These are phyloP conservation scores for Globicephala melas DNA, from an alignment of 2,113 vertebrate genomes.

Conservation along the genomic window DNA sequence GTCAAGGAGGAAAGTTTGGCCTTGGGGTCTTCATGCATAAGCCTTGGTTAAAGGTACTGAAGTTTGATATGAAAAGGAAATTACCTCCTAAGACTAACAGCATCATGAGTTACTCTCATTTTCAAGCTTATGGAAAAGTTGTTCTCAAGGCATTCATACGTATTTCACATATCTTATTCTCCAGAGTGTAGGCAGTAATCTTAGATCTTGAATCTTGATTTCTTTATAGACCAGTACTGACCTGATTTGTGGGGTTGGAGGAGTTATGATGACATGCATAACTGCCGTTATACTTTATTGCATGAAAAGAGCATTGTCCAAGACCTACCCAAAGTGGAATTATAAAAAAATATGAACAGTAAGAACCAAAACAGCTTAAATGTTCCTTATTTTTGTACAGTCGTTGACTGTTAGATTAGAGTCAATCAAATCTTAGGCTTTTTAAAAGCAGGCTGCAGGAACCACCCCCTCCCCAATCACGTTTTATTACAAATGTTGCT, in stretches of 20 bases:
- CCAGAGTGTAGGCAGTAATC: conserved; percentile 13
- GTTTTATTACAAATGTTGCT: not conserved
- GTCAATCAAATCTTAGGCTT: not conserved
- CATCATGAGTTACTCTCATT: conserved; percentile 63
- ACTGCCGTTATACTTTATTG: conserved; percentile 35
- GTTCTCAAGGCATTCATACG: conserved; percentile 53
- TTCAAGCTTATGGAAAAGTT: conserved; percentile 59
- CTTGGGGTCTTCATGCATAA: conserved; percentile 28
- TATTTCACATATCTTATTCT: conserved; percentile 44
- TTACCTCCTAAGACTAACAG: conserved; percentile 44
- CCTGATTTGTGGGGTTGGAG: conserved; percentile 34
- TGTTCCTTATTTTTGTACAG: not conserved
- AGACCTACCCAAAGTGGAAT: not conserved
- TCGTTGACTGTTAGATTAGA: not conserved
- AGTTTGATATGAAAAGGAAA: conserved; percentile 57
- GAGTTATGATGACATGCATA: not conserved
- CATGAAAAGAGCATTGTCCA: conserved; percentile 36
- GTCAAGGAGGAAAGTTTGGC: conserved; percentile 19
- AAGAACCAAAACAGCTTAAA: not conserved
- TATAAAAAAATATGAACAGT: not conserved
- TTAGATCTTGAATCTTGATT: conserved; percentile 70
- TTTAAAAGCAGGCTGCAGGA: not conserved
- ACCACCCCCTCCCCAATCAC: not conserved
- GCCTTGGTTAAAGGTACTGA: conserved; percentile 54
- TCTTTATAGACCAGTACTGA: conserved; percentile 48